Base-by-base conservation (phyloP, 2,113 vertebrate species). In the Daboia siamensis region DNA sequence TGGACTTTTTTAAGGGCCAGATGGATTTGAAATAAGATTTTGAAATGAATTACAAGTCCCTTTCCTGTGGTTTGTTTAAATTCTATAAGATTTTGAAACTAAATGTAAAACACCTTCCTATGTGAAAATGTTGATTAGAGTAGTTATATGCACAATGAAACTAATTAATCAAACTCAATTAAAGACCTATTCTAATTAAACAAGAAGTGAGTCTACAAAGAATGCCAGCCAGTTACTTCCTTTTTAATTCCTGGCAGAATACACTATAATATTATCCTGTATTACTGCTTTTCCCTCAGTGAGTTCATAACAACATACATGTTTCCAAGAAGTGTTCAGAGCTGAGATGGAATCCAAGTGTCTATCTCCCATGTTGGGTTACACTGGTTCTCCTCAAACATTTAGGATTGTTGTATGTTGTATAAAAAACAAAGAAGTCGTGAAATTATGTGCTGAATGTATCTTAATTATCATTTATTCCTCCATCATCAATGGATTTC, bases 121-220 rank as follows among this genome's bases (percentile, higher is more conserved):
- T 69, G 64, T 69, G 64, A 69, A 69, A 33, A 69, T 69, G 13
- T 33, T 69, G 12, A 33, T 69, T 64, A 64, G 26, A 64, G 26
- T 64, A 64, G 61, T 23, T 84, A 48, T 23, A 56, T 20, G 1
- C 56, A 86, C 20, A 84, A 0, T 26, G 89, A 92, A 89, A 5
- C 21, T 86, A 64, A 91, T 54, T 91, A 87, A 56, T 88, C 91
- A 57, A 55, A 89, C 52, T 90, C 64, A 91, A 88, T 5, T 91
- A 54, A 80, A 88, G 88, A 88, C 21, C 44, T 59, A 57, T 59
- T 84, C 55, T 86, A 88, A 80, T 13, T 57, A 59, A 57, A 93
- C 33, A 26, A 61, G 61, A 74, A 12, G 59, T 80, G 20, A 15
- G 7, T 56, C 20, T 57, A 39, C 44, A 87, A 88, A n/a, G 13